Evolutionary conservation across 2,113 vertebrate genomes (phyloP).

Genomic region (Bos indicus): DNA sequence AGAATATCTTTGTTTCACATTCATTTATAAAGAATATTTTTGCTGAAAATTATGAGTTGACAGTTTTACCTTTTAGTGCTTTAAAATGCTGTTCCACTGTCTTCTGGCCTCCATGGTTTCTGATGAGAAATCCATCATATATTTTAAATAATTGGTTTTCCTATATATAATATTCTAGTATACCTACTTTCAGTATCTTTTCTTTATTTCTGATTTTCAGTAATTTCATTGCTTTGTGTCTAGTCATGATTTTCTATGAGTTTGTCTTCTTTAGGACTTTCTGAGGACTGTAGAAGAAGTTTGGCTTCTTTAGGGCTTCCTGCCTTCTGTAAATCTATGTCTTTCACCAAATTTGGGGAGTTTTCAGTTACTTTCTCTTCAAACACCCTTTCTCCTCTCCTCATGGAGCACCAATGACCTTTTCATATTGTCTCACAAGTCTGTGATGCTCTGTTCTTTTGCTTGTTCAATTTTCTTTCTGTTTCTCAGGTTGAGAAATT

Average conservation of each 20-base stretch:
- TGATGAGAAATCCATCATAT: not conserved
- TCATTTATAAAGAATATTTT: not conserved
- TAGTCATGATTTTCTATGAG: not conserved
- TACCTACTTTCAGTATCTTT: not conserved
- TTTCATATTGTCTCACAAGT: not conserved
- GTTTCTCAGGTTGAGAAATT: not conserved
- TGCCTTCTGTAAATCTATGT: not conserved
- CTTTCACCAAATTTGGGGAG: not conserved
- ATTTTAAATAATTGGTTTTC: not conserved
- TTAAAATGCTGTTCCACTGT: not conserved
- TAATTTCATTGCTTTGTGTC: not conserved
- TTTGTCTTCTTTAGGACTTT: not conserved
- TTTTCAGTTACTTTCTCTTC: conserved; percentile 1
- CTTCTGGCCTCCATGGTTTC: not conserved
- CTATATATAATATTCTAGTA: not conserved
- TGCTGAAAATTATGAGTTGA: not conserved
- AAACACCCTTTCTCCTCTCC: not conserved
- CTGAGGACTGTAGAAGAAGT: not conserved
- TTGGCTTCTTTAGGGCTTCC: not conserved
- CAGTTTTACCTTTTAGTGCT: not conserved
- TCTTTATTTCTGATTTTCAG: not conserved
- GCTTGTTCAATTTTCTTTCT: not conserved
- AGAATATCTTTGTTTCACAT: not conserved
- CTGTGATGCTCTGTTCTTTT: not conserved
- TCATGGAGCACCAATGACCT: not conserved